Conservation (phyloP, 2,888 invertebrate genomes). For the Heliconius aoede region DNA sequence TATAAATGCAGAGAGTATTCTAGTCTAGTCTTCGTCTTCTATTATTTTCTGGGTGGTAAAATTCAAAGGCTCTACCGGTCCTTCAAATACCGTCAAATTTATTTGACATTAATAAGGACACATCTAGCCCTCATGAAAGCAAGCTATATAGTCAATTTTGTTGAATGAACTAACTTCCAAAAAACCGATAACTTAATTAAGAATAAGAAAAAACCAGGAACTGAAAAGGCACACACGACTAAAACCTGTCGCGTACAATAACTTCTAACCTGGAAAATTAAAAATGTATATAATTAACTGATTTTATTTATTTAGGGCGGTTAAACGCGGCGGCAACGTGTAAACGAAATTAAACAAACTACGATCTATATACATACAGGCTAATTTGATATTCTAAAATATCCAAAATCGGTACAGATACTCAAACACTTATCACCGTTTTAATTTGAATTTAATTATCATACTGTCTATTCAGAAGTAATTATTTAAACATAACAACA, state of each 20-base stretch:
- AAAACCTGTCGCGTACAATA: no score
- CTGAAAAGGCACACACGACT: no score
- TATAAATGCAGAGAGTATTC: background rate
- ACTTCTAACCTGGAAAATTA: background rate
- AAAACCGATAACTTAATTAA: no score
- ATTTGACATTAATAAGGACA: no score
- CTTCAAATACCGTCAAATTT: no score
- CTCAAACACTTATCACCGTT: slow-evolving; percentile 4
- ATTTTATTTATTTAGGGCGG: slow-evolving; percentile 28
- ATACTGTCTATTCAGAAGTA: background rate
- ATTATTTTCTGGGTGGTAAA: background rate
- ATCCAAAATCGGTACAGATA: background rate
- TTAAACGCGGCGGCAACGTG: slow-evolving; percentile 29
- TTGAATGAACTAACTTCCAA: no score
- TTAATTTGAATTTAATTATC: slow-evolving; percentile 27
- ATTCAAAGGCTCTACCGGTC: no score
- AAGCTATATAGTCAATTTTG: no score
- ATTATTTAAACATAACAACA: slow-evolving; percentile 16
- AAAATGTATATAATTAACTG: background rate
- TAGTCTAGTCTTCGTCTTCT: background rate
- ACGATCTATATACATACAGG: slow-evolving; percentile 25
- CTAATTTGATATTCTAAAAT: slow-evolving; percentile 30
- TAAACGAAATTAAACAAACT: slow-evolving; percentile 34
- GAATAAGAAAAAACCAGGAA: no score
- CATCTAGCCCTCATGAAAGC: no score